phyloP scores from a whole-genome alignment of 2,888 invertebrate species.

The Dryadula phaetusa region DNA sequence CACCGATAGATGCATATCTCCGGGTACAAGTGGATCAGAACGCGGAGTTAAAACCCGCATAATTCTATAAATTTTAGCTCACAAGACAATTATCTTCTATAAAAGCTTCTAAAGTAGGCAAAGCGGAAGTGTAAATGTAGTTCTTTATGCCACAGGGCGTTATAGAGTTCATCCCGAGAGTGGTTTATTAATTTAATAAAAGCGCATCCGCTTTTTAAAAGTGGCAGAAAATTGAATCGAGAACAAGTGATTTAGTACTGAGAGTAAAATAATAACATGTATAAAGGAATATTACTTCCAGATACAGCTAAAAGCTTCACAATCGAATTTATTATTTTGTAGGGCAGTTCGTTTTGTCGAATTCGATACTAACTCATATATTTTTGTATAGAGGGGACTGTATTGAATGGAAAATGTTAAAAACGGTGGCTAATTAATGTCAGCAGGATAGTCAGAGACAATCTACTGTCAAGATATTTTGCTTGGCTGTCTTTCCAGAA shows the following conservation, averaged over 20 bases:
- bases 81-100: too few relatives aligned
- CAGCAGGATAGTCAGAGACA: too few relatives aligned
- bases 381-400: background rate
- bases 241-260: background rate
- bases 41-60: too few relatives aligned
- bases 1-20: too few relatives aligned
- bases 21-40: too few relatives aligned
- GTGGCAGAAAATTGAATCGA: slow-evolving; percentile 20
- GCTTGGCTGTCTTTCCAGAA: too few relatives aligned
- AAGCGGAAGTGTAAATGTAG: background rate
- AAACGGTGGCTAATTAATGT: too few relatives aligned
- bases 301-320: slow-evolving; percentile 8
- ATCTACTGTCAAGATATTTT: too few relatives aligned
- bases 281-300: slow-evolving; percentile 5
- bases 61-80: too few relatives aligned
- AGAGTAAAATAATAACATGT: slow-evolving; percentile 16
- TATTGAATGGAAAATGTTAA: too few relatives aligned
- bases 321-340: slow-evolving; percentile 16
- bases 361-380: background rate
- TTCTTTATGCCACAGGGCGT: background rate
- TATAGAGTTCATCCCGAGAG: slow-evolving; percentile 15
- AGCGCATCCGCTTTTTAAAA: slow-evolving; percentile 24
- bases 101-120: background rate
- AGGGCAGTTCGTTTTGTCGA: background rate
- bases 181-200: slow-evolving; percentile 28